Conservation (phyloP, 1,140 invertebrate species). For the Anoplolepis gracilipes region DNA sequence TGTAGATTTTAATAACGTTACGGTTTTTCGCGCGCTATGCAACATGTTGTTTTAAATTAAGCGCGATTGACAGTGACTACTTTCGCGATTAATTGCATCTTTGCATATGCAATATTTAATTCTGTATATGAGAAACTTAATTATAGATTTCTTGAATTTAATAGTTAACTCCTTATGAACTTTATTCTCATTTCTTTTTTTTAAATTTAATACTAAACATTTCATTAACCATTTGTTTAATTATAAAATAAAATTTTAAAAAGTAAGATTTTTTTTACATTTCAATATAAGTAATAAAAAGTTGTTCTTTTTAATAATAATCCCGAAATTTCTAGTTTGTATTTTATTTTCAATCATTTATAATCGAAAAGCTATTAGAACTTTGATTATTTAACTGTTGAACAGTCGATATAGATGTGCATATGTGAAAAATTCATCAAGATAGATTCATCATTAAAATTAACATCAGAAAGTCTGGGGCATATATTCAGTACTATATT, state of each 20-base stretch:
- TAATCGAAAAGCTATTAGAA: neutral
- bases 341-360: neutral
- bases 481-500: neutral
- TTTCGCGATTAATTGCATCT: conserved; percentile 58
- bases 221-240: neutral
- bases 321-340: neutral
- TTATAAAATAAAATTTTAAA: neutral
- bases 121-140: too few species aligned
- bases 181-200: neutral
- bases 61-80: neutral
- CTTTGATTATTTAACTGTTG: neutral
- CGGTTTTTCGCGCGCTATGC: conserved; percentile 22
- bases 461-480: neutral
- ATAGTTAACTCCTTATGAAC: neutral
- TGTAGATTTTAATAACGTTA: conserved; percentile 26
- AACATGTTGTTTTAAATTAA: conserved; percentile 1
- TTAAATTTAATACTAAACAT: neutral
- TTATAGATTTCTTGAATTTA: neutral
- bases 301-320: neutral
- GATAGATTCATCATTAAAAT: neutral
- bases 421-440: too few species aligned
- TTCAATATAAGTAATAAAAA: neutral
- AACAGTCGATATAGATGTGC: too few species aligned
- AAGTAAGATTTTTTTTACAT: neutral
- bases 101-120: neutral